phyloP scores from a whole-genome alignment of 2,113 vertebrate species.

The Muscicapa adusta region DNA sequence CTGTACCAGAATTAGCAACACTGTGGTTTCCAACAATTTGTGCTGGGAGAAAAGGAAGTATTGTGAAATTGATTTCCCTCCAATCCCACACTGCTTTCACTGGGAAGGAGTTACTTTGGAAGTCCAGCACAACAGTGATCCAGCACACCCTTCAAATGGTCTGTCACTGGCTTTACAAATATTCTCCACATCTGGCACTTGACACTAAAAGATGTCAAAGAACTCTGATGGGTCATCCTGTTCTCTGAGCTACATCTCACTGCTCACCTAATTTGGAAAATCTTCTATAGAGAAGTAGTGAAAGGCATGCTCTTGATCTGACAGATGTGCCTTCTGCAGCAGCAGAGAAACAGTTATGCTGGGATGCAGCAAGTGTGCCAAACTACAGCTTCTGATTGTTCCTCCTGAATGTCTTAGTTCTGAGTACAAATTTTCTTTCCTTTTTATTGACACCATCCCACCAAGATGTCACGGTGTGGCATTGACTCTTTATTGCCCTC shows the following conservation, averaged over 20 bases:
- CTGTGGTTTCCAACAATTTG: not conserved
- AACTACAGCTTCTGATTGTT: not conserved
- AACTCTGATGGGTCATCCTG: not conserved
- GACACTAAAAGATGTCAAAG: not conserved
- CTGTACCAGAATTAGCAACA: not conserved
- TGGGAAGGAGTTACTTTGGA: not conserved
- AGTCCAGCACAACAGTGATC: not conserved
- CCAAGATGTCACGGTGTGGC: not conserved
- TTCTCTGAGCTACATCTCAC: not conserved
- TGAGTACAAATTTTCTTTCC: not conserved
- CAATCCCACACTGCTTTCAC: not conserved
- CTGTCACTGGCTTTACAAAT: not conserved
- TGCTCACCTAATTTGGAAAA: not conserved
- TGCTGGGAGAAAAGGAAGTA: not conserved
- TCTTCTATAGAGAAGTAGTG: not conserved
- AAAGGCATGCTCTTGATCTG: not conserved
- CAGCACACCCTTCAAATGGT: not conserved
- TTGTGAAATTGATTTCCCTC: not conserved
- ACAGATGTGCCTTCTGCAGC: not conserved
- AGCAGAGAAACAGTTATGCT: not conserved
- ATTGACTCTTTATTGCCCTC: not conserved
- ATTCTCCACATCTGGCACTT: not conserved
- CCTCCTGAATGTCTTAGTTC: not conserved
- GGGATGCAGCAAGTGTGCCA: not conserved
- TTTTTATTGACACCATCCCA: not conserved